A percentile compares a stretch with the other conserved stretches of the same genome.
Evolutionary conservation across 1,140 invertebrate species (phyloP).

Genomic region (Ceratina japonica): DNA sequence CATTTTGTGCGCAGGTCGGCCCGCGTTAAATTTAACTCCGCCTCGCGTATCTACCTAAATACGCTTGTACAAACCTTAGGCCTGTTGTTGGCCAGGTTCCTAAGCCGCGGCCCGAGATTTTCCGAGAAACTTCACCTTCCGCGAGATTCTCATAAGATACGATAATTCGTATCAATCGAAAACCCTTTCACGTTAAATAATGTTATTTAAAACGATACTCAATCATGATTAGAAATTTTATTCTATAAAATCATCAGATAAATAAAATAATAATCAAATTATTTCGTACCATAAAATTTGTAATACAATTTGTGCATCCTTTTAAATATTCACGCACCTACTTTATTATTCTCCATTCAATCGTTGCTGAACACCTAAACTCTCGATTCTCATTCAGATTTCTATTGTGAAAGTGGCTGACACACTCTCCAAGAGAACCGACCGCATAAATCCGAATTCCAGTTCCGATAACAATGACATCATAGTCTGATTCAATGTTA

Average conservation of each 20-base stretch:
- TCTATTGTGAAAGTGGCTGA: no score
- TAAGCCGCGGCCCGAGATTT: conserved; percentile 64
- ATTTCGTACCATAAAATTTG: no score
- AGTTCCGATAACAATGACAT: conserved; percentile 26
- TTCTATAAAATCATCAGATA: no score
- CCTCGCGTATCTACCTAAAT: conserved; percentile 78
- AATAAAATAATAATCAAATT: no score
- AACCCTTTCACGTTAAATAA: no score
- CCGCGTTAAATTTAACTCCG: conserved; percentile 76
- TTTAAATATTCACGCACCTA: no score
- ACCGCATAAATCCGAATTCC: conserved; percentile 7
- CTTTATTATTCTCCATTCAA: neutral
- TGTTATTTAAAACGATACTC: no score
- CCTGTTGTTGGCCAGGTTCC: conserved; percentile 75
- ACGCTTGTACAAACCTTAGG: conserved; percentile 71
- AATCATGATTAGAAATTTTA: no score
- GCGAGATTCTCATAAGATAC: neutral
- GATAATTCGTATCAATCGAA: no score
- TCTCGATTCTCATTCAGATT: neutral
- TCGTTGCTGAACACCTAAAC: no score
- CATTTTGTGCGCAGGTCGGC: conserved; percentile 76
- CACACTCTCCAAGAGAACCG: conserved; percentile 1
- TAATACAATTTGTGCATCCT: no score
- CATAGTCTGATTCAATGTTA: conserved; percentile 27
- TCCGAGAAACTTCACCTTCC: conserved; percentile 41